A percentile compares a stretch with the other conserved stretches of the same genome.
These are phyloP conservation scores for Periophthalmodon schlosseri DNA, from an alignment of 2,113 vertebrate genomes.

Conservation along the genomic window DNA sequence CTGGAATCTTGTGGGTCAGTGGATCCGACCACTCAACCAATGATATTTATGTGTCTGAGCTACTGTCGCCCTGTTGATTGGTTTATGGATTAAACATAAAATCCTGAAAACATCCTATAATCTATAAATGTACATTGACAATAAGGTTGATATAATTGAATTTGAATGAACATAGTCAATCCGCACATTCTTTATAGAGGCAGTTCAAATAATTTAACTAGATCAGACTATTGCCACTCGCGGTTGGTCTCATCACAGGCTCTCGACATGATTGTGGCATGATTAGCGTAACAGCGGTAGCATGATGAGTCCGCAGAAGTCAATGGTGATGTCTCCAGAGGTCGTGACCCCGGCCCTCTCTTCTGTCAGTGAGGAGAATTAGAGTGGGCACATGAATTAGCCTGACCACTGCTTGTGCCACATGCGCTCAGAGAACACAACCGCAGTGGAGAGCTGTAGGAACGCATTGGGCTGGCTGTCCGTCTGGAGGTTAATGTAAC, in stretches of 20 bases:
- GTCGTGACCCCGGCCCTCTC: conserved; percentile 45
- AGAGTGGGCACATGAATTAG: conserved; percentile 37
- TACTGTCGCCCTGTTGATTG: too few species aligned
- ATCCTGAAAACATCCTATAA: not conserved
- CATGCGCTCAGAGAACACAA: conserved; percentile 39
- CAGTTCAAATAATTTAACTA: conserved; percentile 25
- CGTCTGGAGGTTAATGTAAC: not conserved
- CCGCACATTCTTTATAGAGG: not conserved
- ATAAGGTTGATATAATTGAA: not conserved
- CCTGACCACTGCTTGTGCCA: conserved; percentile 15
- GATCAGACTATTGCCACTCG: conserved; percentile 53
- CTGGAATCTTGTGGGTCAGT: too few species aligned
- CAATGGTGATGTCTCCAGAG: conserved; percentile 45
- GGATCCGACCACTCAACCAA: too few species aligned
- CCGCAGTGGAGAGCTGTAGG: conserved; percentile 20
- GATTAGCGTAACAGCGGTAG: conserved; percentile 62
- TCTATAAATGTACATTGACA: not conserved
- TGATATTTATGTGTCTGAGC: too few species aligned
- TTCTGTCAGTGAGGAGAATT: conserved; percentile 31
- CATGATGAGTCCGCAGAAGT: conserved; percentile 51
- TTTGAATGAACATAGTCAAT: conserved; percentile 24
- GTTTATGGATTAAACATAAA: not conserved
- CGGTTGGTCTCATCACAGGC: conserved; percentile 61
- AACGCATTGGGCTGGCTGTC: not conserved
- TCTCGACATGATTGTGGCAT: conserved; percentile 62